Conservation (phyloP, 1,140 invertebrate species). For the Meloidogyne chitwoodi region DNA sequence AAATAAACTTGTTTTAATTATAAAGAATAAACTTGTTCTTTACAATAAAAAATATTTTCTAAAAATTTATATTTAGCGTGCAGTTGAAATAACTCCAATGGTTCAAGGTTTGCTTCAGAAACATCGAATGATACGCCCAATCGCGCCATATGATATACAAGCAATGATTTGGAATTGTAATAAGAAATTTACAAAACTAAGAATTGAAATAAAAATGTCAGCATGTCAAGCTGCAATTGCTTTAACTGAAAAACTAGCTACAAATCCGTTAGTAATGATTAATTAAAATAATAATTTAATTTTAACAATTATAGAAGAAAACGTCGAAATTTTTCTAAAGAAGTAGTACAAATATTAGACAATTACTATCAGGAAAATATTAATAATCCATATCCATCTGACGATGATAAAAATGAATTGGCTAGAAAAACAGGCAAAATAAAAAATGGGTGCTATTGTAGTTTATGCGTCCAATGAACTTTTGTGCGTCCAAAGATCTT, state of each 20-base stretch:
- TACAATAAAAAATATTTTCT: too few relatives aligned
- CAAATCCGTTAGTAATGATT: neutral
- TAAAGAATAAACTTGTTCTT: neutral
- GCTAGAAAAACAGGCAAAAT: neutral
- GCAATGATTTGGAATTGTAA: neutral
- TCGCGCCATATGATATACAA: neutral
- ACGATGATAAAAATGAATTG: slow-evolving; percentile 3
- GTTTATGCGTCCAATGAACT: too few relatives aligned
- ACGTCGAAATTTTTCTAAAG: slow-evolving; percentile 13
- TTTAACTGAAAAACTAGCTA: neutral
- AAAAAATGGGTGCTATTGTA: too few relatives aligned
- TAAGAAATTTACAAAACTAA: neutral
- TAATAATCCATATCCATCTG: neutral
- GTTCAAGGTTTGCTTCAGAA: neutral
- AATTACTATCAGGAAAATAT: slow-evolving; percentile 1
- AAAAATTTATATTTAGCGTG: too few relatives aligned
- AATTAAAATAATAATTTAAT: neutral
- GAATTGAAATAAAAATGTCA: neutral
- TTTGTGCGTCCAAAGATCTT: too few relatives aligned
- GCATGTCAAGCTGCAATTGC: neutral
- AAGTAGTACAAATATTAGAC: neutral
- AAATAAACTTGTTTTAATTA: neutral
- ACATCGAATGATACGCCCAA: neutral
- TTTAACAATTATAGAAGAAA: neutral
- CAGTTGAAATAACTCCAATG: neutral